phyloP scores from a whole-genome alignment of 1,140 invertebrate genomes.

The Uloborus diversus region DNA sequence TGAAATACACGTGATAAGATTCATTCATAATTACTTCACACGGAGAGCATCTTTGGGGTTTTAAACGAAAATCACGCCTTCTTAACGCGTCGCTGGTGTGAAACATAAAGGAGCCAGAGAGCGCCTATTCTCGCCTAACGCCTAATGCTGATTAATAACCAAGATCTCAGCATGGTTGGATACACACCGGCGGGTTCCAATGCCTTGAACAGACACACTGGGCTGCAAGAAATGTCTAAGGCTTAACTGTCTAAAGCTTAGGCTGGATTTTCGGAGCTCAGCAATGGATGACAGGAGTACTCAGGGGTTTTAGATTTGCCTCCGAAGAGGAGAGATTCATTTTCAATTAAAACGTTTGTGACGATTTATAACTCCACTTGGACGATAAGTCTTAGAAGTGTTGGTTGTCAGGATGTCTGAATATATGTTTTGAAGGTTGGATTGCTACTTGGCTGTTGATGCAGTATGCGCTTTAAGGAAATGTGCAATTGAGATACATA shows the following conservation, averaged over 20 bases:
- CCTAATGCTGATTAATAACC: constrained; percentile 45
- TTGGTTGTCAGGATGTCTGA: too few species aligned
- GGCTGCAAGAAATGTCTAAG: constrained; percentile 33
- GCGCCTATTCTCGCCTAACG: neutral
- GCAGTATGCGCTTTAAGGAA: too few species aligned
- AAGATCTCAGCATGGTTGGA: neutral
- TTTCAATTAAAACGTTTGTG: constrained; percentile 43
- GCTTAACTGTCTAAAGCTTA: constrained; percentile 31
- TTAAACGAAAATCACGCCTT: neutral
- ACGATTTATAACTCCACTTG: constrained; percentile 21
- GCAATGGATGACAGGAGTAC: neutral
- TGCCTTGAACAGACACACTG: neutral
- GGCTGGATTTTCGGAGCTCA: constrained; percentile 9
- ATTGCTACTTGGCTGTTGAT: too few species aligned
- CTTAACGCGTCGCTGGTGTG: constrained; percentile 20
- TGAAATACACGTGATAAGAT: constrained; percentile 29
- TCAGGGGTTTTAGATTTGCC: neutral
- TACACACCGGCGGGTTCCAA: constrained; percentile 29
- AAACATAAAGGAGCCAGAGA: too few species aligned
- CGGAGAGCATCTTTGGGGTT: neutral
- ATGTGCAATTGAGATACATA: too few species aligned
- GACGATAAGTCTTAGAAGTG: neutral
- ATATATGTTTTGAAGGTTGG: too few species aligned
- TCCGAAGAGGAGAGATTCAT: constrained; percentile 17
- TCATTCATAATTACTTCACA: constrained; percentile 9